Base-by-base conservation (phyloP, 2,888 invertebrate genomes). In the Schrankia costaestrigalis region DNA sequence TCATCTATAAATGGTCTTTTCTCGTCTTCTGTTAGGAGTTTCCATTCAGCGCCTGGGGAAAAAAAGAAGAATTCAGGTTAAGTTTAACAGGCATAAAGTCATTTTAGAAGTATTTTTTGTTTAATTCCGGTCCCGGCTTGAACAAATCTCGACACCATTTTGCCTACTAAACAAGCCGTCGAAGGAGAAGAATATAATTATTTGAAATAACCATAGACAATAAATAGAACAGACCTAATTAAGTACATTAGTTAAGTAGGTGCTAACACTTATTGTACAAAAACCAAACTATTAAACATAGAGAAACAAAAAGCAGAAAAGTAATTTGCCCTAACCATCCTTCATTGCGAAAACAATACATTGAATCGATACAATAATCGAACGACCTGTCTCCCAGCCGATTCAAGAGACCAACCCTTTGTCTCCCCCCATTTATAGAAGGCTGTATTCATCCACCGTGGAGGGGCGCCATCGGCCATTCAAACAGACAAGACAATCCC, bases 1-100 rank as follows among this genome's bases (percentile, higher is more conserved):
- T 98, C 98, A 77, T 98, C 98, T 55, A 98, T 98, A 87, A 98
- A 98, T 13, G 98, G 98, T 67, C 98, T 90, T 84, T 98, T 98
- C 71, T 97, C 97, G 55, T 95, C 94, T 85, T 98, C 98, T 1
- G 95, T 93, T 25, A 98, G 89, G 31, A 95, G 90, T 78, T 98
- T 98, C 98, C 98, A 98, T 89, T 98, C 97, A 8, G 97, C 97
- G 54, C 98, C 93, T 95, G 82, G 1, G 21, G 11, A 35, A 29
- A 21, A 3, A 7, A 26, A 11, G 11, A n/a, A n/a, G n/a, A n/a
- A n/a, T n/a, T n/a, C n/a, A n/a, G n/a, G n/a, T n/a, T n/a, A n/a
- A n/a, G n/a, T n/a, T n/a, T n/a, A n/a, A n/a, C n/a, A n/a, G n/a
- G n/a, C n/a, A n/a, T n/a, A n/a, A n/a, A n/a, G n/a, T n/a, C n/a